A percentile compares a stretch with the other conserved stretches of the same genome.
phyloP scores from a whole-genome alignment of 2,113 vertebrate species.

The Camelus dromedarius region DNA sequence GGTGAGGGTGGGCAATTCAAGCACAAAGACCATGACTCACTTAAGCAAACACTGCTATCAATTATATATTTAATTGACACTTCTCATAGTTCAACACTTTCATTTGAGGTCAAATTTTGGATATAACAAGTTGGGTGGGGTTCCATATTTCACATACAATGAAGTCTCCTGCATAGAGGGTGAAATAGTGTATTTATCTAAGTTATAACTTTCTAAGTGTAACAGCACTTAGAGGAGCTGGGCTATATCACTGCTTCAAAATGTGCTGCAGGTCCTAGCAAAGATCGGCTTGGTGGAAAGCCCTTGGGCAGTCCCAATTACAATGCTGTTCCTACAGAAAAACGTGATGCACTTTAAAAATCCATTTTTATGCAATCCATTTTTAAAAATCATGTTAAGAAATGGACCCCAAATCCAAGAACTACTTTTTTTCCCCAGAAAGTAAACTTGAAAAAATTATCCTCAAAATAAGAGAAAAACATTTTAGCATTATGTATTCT shows the following conservation, averaged over 20 bases:
- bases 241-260: not conserved
- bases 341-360: not conserved
- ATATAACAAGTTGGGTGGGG: not conserved
- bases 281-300: not conserved
- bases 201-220: not conserved
- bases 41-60: not conserved
- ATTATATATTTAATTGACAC: not conserved
- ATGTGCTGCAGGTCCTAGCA: not conserved
- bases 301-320: not conserved
- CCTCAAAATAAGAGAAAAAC: conserved; percentile 19
- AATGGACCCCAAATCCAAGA: conserved; percentile 9
- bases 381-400: conserved; percentile 15
- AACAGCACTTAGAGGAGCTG: not conserved
- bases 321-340: not conserved
- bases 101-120: not conserved
- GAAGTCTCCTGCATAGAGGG: not conserved
- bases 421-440: not conserved
- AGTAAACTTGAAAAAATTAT: not conserved
- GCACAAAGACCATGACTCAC: not conserved
- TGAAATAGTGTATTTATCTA: not conserved
- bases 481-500: conserved; percentile 24
- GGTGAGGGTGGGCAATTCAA: not conserved
- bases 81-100: not conserved
- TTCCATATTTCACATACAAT: not conserved
- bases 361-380: not conserved